A percentile compares a stretch with the other conserved stretches of the same genome.
Evolutionary conservation across 2,113 vertebrate genomes (phyloP).

Genomic region (Coryphaenoides rupestris): DNA sequence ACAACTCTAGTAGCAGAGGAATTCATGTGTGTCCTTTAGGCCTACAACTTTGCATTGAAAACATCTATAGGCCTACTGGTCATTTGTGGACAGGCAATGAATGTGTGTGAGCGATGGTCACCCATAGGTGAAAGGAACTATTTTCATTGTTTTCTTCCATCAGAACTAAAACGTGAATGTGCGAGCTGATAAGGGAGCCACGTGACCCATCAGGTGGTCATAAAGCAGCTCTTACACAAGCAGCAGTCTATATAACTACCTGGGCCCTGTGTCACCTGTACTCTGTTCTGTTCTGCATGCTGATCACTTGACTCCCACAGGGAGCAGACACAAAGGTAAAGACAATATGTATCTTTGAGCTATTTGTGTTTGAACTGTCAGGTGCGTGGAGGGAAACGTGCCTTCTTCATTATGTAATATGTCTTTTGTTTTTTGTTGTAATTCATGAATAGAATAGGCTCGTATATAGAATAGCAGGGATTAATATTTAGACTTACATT

Average conservation of each 20-base stretch:
- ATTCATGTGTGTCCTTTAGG: neutral
- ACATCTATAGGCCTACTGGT: neutral
- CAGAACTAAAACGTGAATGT: neutral
- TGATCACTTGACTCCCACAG: neutral
- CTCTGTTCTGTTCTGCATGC: neutral
- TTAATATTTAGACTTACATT: no score
- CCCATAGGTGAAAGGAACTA: neutral
- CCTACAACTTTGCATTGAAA: neutral
- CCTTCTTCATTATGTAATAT: no score
- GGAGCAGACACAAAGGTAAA: no score
- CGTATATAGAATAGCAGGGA: no score
- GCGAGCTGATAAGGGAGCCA: neutral
- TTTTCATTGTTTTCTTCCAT: neutral
- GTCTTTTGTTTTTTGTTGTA: no score
- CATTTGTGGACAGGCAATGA: neutral
- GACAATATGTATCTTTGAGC: no score
- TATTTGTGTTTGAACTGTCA: no score
- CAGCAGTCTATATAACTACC: neutral
- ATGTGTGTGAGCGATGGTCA: neutral
- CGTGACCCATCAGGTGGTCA: neutral
- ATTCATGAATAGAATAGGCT: no score
- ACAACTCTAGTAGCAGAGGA: no score
- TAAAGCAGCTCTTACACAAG: neutral
- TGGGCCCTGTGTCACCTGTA: no score
- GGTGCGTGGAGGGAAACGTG: no score